A percentile compares a stretch with the other conserved stretches of the same genome.
Evolutionary conservation across 2,888 invertebrate species (phyloP).

Genomic region (Drosophila rellima): DNA sequence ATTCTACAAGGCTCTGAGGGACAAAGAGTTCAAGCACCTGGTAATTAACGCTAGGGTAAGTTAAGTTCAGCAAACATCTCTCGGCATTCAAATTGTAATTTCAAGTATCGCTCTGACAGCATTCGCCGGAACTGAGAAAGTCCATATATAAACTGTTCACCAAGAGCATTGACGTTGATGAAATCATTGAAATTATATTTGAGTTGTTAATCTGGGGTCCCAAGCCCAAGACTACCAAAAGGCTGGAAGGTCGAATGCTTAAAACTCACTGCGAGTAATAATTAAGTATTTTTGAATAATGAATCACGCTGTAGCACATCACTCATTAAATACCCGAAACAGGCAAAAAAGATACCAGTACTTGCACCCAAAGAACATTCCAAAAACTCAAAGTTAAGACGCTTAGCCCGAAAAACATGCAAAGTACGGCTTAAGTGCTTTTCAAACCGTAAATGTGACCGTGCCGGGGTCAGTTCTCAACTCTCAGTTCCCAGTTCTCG

Average conservation of each 20-base stretch:
- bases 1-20: conserved; percentile 69
- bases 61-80: background rate
- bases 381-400: conserved; percentile 46
- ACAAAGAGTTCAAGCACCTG: conserved; percentile 67
- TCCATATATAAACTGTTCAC: conserved; percentile 56
- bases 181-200: conserved; percentile 66
- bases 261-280: conserved; percentile 40
- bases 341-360: background rate
- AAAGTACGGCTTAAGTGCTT: conserved; percentile 60
- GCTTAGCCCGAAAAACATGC: conserved; percentile 44
- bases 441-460: conserved; percentile 35
- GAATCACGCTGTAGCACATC: conserved; percentile 26
- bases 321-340: conserved; percentile 49
- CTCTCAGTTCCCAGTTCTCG: background rate
- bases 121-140: conserved; percentile 55
- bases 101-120: conserved; percentile 38
- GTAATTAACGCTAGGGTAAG: conserved; percentile 71
- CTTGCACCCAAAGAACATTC: conserved; percentile 1
- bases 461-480: conserved; percentile 27
- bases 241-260: conserved; percentile 16
- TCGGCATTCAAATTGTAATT: background rate
- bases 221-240: background rate
- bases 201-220: conserved; percentile 81
- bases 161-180: conserved; percentile 75
- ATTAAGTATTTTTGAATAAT: conserved; percentile 62